Evolutionary conservation across 2,888 invertebrate species (phyloP), one percentile per base, ranked within the genome.

Genomic region (Lycia hirtaria): DNA sequence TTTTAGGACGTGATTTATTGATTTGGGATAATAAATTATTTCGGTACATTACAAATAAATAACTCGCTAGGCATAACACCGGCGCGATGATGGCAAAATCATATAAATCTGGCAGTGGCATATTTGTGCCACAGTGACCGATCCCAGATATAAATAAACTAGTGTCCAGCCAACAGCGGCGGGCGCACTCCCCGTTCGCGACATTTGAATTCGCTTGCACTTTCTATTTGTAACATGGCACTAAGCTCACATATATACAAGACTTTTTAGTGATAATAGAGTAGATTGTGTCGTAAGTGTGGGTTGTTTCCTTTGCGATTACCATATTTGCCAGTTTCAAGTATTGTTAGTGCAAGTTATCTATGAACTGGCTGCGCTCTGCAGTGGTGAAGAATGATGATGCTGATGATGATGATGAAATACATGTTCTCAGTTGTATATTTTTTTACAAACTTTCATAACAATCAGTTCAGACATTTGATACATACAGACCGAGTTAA

Each of bases 181-280:
- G 51, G 56, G 55, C 62, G 28, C 48, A 57, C 68, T 63, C 65
- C 69, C 67, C 60, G 76, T 72, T 72, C 78, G 79, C 81, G 87
- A 87, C 88, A 87, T 89, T 88, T 88, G 81, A 41, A 77, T 85
- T 71, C 77, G 75, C 75, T 67, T 88, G 87, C 88, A 87, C 80
- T 85, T 83, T 85, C 88, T 88, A 88, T 89, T 89, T 88, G 71
- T 71, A 82, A 83, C 69, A 68, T 63, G 57, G 65, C 70, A 72
- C 71, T 73, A 71, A 72, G 76, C 75, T 41, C 22, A 7, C 3
- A 5, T 26, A 26, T 26, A 26, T 7, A 26, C n/a, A n/a, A 30
- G 2, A 43, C 33, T 26, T 35, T 12, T 17, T 17, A 4, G 15
- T 33, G 1, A 12, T 12, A 22, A 43, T 43, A 30, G 50, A 33